These are phyloP conservation scores for Drosophila nannoptera DNA, from an alignment of 1,140 invertebrate genomes.

Conservation along the genomic window DNA sequence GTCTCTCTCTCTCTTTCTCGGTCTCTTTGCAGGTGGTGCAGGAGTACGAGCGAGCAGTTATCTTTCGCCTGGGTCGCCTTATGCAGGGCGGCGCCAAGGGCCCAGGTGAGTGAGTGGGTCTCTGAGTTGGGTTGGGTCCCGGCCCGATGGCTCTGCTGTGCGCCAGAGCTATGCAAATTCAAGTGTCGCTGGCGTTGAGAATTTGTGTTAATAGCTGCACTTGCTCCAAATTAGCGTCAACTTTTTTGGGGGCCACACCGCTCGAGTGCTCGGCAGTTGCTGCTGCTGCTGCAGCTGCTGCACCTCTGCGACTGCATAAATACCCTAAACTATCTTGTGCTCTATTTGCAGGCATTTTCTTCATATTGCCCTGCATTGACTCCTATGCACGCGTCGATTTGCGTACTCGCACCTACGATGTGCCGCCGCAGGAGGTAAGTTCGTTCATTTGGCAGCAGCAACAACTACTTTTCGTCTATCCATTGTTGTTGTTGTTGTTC, in stretches of 20 bases:
- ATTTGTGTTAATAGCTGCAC: slow-evolving; percentile 78
- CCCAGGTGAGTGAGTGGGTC: slow-evolving; percentile 83
- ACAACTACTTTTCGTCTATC: slow-evolving; percentile 34
- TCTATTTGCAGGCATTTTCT: slow-evolving; percentile 89
- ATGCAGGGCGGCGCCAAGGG: slow-evolving; percentile 94
- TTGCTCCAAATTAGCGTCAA: slow-evolving; percentile 74
- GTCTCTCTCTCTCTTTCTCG: slow-evolving; percentile 1
- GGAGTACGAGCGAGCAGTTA: slow-evolving; percentile 94
- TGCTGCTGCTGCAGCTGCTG: too few species aligned
- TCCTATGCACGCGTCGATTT: slow-evolving; percentile 94
- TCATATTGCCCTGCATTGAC: slow-evolving; percentile 96
- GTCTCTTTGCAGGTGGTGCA: slow-evolving; percentile 87
- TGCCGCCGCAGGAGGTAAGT: slow-evolving; percentile 95
- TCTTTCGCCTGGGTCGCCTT: slow-evolving; percentile 91
- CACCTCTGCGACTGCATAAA: not conserved
- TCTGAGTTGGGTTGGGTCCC: slow-evolving; percentile 2
- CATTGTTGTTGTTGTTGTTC: slow-evolving; percentile 54
- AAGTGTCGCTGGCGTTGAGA: slow-evolving; percentile 59
- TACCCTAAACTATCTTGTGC: not conserved
- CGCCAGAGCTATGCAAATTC: slow-evolving; percentile 65
- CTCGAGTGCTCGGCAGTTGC: slow-evolving; percentile 13
- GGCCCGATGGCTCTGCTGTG: too few species aligned
- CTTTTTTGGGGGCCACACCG: slow-evolving; percentile 18
- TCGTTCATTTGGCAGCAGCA: slow-evolving; percentile 24
- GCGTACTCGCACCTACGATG: slow-evolving; percentile 94